These are phyloP conservation scores for Epizoanthus ramosus DNA, from an alignment of 92 coral and sea anemone genomes.

Conservation along the genomic window DNA sequence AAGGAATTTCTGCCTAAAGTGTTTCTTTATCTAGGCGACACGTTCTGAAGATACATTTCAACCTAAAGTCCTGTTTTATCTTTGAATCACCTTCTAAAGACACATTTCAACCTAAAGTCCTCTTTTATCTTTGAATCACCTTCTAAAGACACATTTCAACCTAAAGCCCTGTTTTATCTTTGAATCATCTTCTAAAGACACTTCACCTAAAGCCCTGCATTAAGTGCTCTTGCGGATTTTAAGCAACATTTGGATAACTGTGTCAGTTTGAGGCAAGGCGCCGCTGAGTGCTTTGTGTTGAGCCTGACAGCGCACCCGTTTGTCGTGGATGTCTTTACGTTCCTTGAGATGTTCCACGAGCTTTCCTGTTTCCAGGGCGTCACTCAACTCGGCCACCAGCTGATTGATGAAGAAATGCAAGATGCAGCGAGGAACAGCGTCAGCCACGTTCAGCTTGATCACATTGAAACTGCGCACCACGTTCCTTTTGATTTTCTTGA, in stretches of 20 bases:
- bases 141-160: too few relatives aligned
- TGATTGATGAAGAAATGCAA: slow-evolving; percentile 72
- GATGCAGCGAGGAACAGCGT: slow-evolving; percentile 82
- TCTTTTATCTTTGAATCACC: too few relatives aligned
- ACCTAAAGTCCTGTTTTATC: too few relatives aligned
- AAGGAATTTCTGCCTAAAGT: too few relatives aligned
- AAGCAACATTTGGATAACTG: slow-evolving; percentile 47
- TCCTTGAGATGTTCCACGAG: slow-evolving; percentile 67
- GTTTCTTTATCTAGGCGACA: too few relatives aligned
- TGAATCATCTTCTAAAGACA: too few relatives aligned
- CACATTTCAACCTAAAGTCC: too few relatives aligned
- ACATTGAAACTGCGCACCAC: slow-evolving; percentile 74
- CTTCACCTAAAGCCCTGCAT: background rate
- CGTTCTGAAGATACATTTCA: too few relatives aligned
- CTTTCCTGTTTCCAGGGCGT: slow-evolving; percentile 62
- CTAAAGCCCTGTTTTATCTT: too few relatives aligned
- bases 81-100: too few relatives aligned
- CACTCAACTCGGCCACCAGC: slow-evolving; percentile 62
- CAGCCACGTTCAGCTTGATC: slow-evolving; percentile 72
- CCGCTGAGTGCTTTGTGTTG: slow-evolving; percentile 47
- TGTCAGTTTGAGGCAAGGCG: slow-evolving; percentile 58
- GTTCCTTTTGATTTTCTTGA: slow-evolving; percentile 63
- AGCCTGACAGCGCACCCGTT: slow-evolving; percentile 44
- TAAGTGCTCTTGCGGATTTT: slow-evolving; percentile 51
- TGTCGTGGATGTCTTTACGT: slow-evolving; percentile 59